Evolutionary conservation across 2,797 vertebrate species (phyloP), one percentile per base, ranked within the genome.

Genomic region (Hirundo rustica): DNA sequence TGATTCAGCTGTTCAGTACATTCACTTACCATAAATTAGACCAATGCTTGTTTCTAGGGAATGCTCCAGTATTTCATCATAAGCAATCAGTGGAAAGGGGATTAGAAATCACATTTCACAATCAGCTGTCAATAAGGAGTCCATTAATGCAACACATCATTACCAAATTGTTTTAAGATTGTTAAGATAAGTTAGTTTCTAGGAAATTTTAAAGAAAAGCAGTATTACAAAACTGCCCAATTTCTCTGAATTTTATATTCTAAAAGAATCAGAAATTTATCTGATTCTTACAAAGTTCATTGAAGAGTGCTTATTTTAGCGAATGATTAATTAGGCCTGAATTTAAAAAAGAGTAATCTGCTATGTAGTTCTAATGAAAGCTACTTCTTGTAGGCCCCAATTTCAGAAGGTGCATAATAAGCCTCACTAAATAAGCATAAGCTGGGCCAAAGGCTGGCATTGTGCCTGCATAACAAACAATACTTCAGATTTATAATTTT

Each of bases 381-480:
- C 27, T 68, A 32, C 50, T 70, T 85, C 32, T 58, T 55, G 14
- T 29, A 42, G 62, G 23, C 13, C 47, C 53, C 9, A 51, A 4
- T 77, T 88, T 58, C 84, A 50, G 68, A 79, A 38, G 22, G 5
- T 76, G 12, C 34, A n/a, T 32, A 47, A 45, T 73, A 71, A 11
- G 2, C 7, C 13, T 74, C n/a, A 53, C 45, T 75, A 62, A 50
- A 44, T 38, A 67, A 68, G 13, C 21, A 65, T 23, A 16, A 48
- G 7, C 16, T 14, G 38, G 45, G 17, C 38, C 27, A 15, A 4
- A 13, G 32, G 5, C 57, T 73, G 86, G 9, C 34, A 18, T 32
- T 40, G 42, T 1, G 2, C 16, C 54, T 61, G 22, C 3, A 3
- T 21, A 34, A 29, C 0, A 0, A 47, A 25, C 7, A 26, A 6